These are phyloP conservation scores for Acanthornis magna DNA, from an alignment of 2,797 vertebrate genomes.

Conservation along the genomic window DNA sequence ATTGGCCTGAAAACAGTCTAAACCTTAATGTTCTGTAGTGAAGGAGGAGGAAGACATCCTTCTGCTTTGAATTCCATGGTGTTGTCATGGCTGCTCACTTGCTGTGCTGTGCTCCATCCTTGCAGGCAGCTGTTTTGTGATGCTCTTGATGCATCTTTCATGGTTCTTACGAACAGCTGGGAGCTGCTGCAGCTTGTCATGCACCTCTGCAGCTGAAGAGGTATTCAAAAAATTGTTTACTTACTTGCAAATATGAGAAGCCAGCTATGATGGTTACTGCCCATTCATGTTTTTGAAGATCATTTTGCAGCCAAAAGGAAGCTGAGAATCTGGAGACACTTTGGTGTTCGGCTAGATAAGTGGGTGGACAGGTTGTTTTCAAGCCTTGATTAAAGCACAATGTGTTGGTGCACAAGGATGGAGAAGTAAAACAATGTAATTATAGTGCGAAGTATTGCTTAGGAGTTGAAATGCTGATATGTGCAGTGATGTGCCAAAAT, in stretches of 20 bases:
- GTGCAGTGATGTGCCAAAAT: accelerated
- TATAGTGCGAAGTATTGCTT: not conserved
- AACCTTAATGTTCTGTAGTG: not conserved
- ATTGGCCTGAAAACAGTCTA: not conserved
- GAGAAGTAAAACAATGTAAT: not conserved
- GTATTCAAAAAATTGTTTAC: not conserved
- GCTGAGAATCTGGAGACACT: not conserved
- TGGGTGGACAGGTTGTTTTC: not conserved
- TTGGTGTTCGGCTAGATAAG: not conserved
- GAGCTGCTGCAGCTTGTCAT: not conserved
- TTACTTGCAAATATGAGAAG: not conserved
- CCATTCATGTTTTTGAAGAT: not conserved
- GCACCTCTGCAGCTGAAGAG: not conserved
- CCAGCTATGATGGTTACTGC: not conserved
- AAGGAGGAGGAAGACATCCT: not conserved
- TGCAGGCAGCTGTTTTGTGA: not conserved
- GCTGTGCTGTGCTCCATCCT: accelerated
- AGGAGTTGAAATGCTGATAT: not conserved
- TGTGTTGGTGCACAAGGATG: not conserved
- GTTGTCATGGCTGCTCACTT: not conserved
- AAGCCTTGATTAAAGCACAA: not conserved
- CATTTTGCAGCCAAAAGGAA: not conserved
- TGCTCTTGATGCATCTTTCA: accelerated
- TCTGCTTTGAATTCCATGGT: not conserved
- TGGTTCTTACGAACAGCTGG: accelerated